phyloP scores from a whole-genome alignment of 1,140 invertebrate species.

The Nephila pilipes region DNA sequence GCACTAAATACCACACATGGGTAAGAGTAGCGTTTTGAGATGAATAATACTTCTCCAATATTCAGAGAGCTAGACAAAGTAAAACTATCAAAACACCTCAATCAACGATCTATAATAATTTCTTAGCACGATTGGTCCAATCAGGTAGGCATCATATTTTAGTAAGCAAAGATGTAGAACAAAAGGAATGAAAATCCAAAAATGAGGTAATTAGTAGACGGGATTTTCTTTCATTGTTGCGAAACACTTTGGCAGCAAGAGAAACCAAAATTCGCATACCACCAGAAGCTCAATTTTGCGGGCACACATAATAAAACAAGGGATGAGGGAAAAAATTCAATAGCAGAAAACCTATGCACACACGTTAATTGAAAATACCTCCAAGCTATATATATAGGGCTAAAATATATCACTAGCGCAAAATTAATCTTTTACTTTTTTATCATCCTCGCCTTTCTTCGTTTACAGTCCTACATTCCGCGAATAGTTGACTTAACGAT shows the following conservation, averaged over 20 bases:
- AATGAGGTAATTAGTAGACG: not conserved
- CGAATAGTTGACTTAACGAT: conserved; percentile 73
- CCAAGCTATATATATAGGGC: conserved; percentile 46
- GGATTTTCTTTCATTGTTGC: not conserved
- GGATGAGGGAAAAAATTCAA: conserved; percentile 29
- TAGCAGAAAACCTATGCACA: conserved; percentile 56
- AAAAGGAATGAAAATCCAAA: not conserved
- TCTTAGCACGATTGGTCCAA: not conserved
- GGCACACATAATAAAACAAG: not conserved
- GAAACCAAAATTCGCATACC: conserved; percentile 31
- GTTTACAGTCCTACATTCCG: conserved; percentile 62
- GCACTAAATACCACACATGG: no score
- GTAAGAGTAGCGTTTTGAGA: no score
- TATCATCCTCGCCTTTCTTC: not conserved
- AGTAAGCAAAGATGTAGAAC: not conserved
- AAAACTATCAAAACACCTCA: no score
- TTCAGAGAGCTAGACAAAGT: no score
- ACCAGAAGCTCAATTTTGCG: not conserved
- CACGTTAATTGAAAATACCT: conserved; percentile 74
- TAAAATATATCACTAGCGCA: conserved; percentile 63
- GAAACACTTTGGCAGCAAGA: not conserved
- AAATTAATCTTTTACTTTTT: conserved; percentile 64
- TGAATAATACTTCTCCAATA: no score
- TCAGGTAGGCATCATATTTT: not conserved
- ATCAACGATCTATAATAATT: not conserved